These are phyloP conservation scores for Hemicentrotus pulcherrimus DNA, from an alignment of 35 echinoderm and acorn worm species.

Conservation along the genomic window DNA sequence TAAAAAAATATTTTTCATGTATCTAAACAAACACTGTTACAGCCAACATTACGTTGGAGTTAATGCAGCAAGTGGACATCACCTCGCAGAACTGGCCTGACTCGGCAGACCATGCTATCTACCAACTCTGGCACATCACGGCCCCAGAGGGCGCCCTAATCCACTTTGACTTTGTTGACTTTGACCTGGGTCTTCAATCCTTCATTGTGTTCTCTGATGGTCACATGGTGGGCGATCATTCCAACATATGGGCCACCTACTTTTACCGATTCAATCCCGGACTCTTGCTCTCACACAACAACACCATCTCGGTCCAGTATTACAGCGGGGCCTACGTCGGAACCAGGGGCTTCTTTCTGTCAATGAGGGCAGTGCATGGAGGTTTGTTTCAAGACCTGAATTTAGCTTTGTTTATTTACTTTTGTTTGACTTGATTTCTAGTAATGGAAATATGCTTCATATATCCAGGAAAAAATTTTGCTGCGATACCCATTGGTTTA, in stretches of 20 bases:
- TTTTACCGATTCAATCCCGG: neutral
- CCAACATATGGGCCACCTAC: neutral
- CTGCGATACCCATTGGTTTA: too few species aligned
- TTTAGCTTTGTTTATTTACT: too few species aligned
- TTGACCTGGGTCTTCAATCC: slow-evolving; percentile 23
- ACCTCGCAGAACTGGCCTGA: slow-evolving; percentile 21
- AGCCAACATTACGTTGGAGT: neutral
- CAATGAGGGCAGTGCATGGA: neutral
- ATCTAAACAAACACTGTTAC: neutral
- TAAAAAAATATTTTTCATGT: too few species aligned
- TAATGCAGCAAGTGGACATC: neutral
- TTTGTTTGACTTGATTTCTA: too few species aligned
- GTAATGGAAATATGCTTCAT: too few species aligned
- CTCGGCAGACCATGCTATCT: neutral
- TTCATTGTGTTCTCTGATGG: slow-evolving; percentile 8
- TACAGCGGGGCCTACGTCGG: slow-evolving; percentile 24
- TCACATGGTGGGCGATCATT: neutral
- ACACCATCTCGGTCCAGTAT: neutral
- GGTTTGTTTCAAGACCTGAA: neutral
- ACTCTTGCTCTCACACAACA: slow-evolving; percentile 8
- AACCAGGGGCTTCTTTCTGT: neutral
- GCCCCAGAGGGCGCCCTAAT: neutral
- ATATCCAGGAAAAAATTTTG: too few species aligned
- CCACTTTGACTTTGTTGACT: slow-evolving; percentile 44
- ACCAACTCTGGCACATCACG: slow-evolving; percentile 21